A percentile compares a stretch with the other conserved stretches of the same genome.
phyloP scores from a whole-genome alignment of 2,888 invertebrate genomes.

The Drosophila formosana region DNA sequence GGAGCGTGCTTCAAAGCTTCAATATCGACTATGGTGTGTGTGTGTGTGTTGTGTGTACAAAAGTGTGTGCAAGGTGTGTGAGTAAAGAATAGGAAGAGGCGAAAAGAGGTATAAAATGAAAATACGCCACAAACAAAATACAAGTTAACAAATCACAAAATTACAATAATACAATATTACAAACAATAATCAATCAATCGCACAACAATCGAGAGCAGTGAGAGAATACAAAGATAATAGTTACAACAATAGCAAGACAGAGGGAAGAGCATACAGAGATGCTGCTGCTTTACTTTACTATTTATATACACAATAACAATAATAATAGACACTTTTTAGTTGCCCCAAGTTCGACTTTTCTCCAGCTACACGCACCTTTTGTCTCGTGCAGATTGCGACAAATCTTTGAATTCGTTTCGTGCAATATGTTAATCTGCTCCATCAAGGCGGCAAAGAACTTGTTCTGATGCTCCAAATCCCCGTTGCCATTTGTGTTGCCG shows the following conservation, averaged over 20 bases:
- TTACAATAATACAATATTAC: slow-evolving; percentile 26
- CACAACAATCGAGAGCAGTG: slow-evolving; percentile 31
- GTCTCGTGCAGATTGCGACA: slow-evolving; percentile 91
- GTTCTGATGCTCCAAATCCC: slow-evolving; percentile 82
- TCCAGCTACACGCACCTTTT: slow-evolving; percentile 86
- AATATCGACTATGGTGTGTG: slow-evolving; percentile 86
- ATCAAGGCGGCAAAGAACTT: slow-evolving; percentile 86
- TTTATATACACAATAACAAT: slow-evolving; percentile 5
- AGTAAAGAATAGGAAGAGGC: slow-evolving; percentile 45
- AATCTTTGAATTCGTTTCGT: slow-evolving; percentile 90
- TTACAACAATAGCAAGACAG: slow-evolving; percentile 30
- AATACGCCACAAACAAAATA: slow-evolving; percentile 50
- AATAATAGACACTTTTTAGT: background rate
- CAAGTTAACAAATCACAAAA: slow-evolving; percentile 7
- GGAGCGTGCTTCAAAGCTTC: slow-evolving; percentile 87
- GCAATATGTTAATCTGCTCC: slow-evolving; percentile 90
- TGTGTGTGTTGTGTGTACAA: slow-evolving; percentile 29
- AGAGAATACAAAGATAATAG: slow-evolving; percentile 40
- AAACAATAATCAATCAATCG: slow-evolving; percentile 7
- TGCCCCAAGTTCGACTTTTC: background rate
- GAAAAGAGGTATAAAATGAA: slow-evolving; percentile 56
- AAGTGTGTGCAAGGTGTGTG: slow-evolving; percentile 59
- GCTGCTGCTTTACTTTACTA: slow-evolving; percentile 31
- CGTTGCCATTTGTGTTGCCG: slow-evolving; percentile 52
- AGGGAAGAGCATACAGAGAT: slow-evolving; percentile 21